Conservation (phyloP, 2,113 vertebrate genomes). For the Xiphophorus maculatus region DNA sequence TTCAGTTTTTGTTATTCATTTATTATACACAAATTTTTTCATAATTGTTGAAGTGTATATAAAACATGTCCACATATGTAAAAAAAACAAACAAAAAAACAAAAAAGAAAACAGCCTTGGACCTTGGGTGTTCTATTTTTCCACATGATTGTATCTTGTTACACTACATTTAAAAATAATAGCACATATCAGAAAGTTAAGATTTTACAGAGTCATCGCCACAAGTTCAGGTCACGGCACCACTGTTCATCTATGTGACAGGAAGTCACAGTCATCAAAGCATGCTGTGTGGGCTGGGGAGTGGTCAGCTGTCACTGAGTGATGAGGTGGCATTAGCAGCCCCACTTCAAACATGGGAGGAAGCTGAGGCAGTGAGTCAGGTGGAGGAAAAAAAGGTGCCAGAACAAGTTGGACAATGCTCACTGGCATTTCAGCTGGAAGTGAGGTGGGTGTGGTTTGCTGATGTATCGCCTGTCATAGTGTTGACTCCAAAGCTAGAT, state of each 20-base stretch:
- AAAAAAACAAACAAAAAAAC: too few species aligned
- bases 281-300: conserved; percentile 38
- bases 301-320: conserved; percentile 67
- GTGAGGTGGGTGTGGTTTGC: conserved; percentile 47
- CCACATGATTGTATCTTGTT: too few species aligned
- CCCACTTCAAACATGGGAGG: conserved; percentile 52
- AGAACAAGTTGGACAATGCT: conserved; percentile 51
- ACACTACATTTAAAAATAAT: too few species aligned
- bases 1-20: too few species aligned
- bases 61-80: too few species aligned
- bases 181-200: too few species aligned
- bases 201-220: conserved; percentile 20
- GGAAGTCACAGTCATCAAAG: conserved; percentile 47
- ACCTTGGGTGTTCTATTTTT: too few species aligned
- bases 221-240: conserved; percentile 11
- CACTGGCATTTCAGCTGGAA: conserved; percentile 47
- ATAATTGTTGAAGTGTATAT: too few species aligned
- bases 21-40: too few species aligned
- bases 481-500: conserved; percentile 43
- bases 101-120: too few species aligned
- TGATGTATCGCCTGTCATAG: conserved; percentile 62
- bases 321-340: conserved; percentile 60
- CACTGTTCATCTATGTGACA: conserved; percentile 38
- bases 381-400: conserved; percentile 36
- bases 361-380: conserved; percentile 50